phyloP scores from a whole-genome alignment of 2,797 vertebrate species.

The Chromis chromis region DNA sequence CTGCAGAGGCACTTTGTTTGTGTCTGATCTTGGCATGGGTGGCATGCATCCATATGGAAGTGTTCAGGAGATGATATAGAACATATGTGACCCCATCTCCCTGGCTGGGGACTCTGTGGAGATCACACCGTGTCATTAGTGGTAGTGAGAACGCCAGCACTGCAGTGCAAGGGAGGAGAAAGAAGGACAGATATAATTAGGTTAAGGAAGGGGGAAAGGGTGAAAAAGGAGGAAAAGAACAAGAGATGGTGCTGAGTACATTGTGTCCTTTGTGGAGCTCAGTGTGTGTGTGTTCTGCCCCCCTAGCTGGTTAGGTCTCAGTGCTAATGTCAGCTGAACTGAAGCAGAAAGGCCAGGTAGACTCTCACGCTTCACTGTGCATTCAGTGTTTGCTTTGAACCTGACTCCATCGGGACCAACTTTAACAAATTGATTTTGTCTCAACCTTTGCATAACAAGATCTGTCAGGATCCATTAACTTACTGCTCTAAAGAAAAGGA shows the following conservation, averaged over 20 bases:
- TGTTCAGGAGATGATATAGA: conserved; percentile 82
- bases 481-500: conserved; percentile 3
- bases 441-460: conserved; percentile 55
- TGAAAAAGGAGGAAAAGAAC: conserved; percentile 61
- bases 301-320: conserved; percentile 58
- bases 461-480: conserved; percentile 57
- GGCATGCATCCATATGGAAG: conserved; percentile 82
- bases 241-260: conserved; percentile 65
- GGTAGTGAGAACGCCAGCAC: conserved; percentile 66
- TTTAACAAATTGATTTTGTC: conserved; percentile 65
- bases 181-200: conserved; percentile 78
- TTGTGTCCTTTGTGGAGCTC: conserved; percentile 64
- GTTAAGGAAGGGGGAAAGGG: conserved; percentile 73
- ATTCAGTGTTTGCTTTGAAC: conserved; percentile 67
- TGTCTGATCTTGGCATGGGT: conserved; percentile 70
- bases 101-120: conserved; percentile 73
- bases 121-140: conserved; percentile 79
- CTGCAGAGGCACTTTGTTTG: conserved; percentile 57
- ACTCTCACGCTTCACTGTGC: conserved; percentile 56
- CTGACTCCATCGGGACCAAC: conserved; percentile 53
- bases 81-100: conserved; percentile 79
- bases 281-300: conserved; percentile 39
- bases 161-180: conserved; percentile 70
- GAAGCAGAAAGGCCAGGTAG: conserved; percentile 70
- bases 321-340: conserved; percentile 63